Conservation (phyloP, 2,888 invertebrate genomes). For the Erebia ligea region DNA sequence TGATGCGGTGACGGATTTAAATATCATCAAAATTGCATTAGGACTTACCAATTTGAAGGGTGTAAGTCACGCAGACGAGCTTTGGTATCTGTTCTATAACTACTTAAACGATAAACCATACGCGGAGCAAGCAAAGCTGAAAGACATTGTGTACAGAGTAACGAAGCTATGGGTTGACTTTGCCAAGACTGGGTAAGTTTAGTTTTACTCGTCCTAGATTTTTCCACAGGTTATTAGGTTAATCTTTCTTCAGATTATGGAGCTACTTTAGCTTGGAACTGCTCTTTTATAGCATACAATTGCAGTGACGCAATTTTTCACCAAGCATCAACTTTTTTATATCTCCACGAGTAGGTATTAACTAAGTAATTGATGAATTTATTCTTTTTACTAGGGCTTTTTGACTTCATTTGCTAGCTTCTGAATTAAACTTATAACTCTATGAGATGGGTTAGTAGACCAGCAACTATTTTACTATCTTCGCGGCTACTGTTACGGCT, state of each 20-base stretch:
- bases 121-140: constrained; percentile 51
- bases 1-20: constrained; percentile 60
- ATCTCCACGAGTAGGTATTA: too few species aligned
- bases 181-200: constrained; percentile 68
- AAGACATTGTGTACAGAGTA: constrained; percentile 59
- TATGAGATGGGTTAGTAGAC: too few species aligned
- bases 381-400: too few species aligned
- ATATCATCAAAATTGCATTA: constrained; percentile 52
- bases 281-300: neutral
- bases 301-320: too few species aligned
- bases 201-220: neutral
- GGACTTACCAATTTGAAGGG: constrained; percentile 53
- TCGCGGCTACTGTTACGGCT: too few species aligned
- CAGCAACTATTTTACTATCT: too few species aligned
- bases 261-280: neutral
- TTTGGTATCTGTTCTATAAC: constrained; percentile 71
- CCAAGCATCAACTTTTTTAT: too few species aligned
- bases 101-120: constrained; percentile 60
- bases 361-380: too few species aligned
- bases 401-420: too few species aligned
- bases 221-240: neutral
- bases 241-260: too few species aligned
- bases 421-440: too few species aligned
- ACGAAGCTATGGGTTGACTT: constrained; percentile 76
- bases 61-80: constrained; percentile 74